phyloP scores from a whole-genome alignment of 2,888 invertebrate genomes.

The Actias luna region DNA sequence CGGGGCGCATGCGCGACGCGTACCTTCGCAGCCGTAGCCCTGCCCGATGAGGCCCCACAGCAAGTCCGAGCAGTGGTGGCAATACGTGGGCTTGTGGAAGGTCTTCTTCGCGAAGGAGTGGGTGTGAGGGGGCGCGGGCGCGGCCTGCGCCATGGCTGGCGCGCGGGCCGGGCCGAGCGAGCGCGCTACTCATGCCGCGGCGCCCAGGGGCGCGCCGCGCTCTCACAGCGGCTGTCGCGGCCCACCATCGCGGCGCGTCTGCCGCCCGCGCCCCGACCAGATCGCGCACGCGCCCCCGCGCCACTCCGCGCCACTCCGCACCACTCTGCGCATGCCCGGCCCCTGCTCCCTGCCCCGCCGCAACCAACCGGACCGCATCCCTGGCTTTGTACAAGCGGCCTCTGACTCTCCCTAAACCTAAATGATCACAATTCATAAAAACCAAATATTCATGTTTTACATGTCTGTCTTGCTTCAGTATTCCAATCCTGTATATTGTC shows the following conservation, averaged over 20 bases:
- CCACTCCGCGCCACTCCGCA: constrained; percentile 30
- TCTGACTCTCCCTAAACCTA: neutral
- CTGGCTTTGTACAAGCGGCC: constrained; percentile 37
- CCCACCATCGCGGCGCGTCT: constrained; percentile 81
- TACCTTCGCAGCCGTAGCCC: constrained; percentile 99
- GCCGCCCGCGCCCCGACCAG: constrained; percentile 62
- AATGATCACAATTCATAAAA: neutral
- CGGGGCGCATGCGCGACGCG: constrained; percentile 77
- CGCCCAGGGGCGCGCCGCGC: constrained; percentile 82
- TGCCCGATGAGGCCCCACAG: constrained; percentile 99
- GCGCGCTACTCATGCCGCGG: constrained; percentile 81
- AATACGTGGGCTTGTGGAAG: constrained; percentile 99
- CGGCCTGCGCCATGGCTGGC: constrained; percentile 82
- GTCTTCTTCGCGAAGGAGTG: constrained; percentile 99
- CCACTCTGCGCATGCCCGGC: constrained; percentile 42
- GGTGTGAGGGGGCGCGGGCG: constrained; percentile 84
- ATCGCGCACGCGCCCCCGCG: constrained; percentile 47
- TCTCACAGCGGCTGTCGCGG: constrained; percentile 82
- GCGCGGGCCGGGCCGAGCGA: constrained; percentile 78
- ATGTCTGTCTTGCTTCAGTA: too few relatives aligned
- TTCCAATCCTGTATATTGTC: too few relatives aligned
- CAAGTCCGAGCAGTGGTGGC: constrained; percentile 99
- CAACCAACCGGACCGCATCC: constrained; percentile 23
- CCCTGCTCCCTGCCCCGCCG: constrained; percentile 43
- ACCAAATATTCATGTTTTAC: neutral